Conservation (phyloP, 2,113 vertebrate species). For the Erythrocercus mccallii region DNA sequence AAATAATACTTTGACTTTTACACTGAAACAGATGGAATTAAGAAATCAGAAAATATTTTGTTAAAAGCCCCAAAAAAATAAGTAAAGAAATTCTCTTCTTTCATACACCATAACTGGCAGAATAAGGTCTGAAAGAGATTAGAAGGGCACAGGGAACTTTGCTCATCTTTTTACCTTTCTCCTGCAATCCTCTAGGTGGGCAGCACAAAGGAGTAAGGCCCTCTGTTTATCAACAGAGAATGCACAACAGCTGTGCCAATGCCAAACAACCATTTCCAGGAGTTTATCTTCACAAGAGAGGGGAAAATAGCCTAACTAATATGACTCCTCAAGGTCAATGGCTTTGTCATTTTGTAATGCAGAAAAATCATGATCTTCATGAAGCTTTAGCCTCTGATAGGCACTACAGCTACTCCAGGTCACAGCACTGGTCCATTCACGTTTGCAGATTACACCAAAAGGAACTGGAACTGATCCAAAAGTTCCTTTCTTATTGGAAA, state of each 20-base stretch:
- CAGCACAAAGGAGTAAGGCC: background rate
- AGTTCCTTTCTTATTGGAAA: conserved; percentile 32
- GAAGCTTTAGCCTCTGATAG: background rate
- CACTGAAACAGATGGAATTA: background rate
- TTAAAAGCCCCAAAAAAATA: background rate
- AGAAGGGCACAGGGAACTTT: background rate
- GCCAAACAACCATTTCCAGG: background rate
- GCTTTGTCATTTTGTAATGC: background rate
- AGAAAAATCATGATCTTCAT: background rate
- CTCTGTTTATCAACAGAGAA: background rate
- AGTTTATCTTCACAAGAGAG: background rate
- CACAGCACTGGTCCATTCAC: background rate
- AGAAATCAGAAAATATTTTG: background rate
- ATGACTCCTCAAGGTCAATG: conserved; percentile 22
- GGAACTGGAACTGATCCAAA: background rate
- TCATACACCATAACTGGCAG: background rate
- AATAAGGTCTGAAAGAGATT: background rate
- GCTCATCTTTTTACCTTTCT: background rate
- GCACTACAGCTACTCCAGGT: background rate
- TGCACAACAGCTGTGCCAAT: background rate
- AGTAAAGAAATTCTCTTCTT: background rate
- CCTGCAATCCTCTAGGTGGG: background rate
- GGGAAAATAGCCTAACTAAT: background rate
- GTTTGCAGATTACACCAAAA: conserved; percentile 12
- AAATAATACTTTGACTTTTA: background rate